Base-by-base conservation (phyloP, 1,140 invertebrate species). In the Drosophila busckii region DNA sequence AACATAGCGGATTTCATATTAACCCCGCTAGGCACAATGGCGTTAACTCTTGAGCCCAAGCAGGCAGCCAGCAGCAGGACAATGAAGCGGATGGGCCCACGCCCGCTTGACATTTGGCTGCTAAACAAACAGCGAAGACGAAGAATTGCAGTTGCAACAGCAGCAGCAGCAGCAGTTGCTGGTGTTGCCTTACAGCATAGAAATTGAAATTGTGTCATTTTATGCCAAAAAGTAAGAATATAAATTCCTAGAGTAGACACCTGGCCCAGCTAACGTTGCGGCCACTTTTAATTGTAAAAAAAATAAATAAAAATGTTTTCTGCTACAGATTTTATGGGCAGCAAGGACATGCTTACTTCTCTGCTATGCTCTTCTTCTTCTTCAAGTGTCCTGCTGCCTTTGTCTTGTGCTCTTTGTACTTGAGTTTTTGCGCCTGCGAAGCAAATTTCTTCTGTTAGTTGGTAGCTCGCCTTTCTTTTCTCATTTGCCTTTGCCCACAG, bases 21-120 rank as follows among this genome's bases (percentile, higher is more conserved):
- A n/a, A n/a, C 6, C 7, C 17, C 22, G 31, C n/a, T n/a, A n/a
- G n/a, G n/a, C n/a, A 54, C 58, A 67, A 67, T 78, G 46, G 66
- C 40, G 63, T 59, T 78, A 78, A 78, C 71, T 78, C 71, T 80
- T 78, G 70, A 75, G 35, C 65, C 8, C 10, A 9, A 28, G 44
- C 31, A 49, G 31, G 44, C 34, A 61, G 60, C 31, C 53, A 58
- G 65, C 31, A 20, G 34, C 22, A 54, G 26, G 23, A 78, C 71
- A 76, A 76, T 67, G 49, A 19, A 78, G 37, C 75, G 73, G 75
- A 80, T 80, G 63, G 68, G 58, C 68, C 73, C 49, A 73, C 68
- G 64, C 73, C 75, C 73, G 75, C 75, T 80, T 80, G 73, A 80
- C 73, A 80, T 80, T 80, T 80, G 73, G 73, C 75, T 80, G 73